Conservation (phyloP, 2,113 vertebrate genomes). For the Leucopternis melanops region DNA sequence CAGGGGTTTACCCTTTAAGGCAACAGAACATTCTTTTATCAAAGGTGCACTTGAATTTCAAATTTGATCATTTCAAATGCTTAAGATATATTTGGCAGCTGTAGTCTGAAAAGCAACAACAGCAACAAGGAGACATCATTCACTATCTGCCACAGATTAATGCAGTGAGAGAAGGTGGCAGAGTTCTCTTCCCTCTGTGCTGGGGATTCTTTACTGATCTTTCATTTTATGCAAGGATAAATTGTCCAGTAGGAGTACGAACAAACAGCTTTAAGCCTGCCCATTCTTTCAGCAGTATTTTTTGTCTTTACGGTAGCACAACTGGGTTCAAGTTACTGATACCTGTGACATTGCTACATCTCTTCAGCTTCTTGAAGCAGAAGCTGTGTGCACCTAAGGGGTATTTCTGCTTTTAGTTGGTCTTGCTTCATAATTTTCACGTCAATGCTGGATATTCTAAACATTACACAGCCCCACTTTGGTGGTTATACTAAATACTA, state of each 20-base stretch:
- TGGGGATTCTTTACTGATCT: background rate
- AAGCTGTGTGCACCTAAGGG: too few relatives aligned
- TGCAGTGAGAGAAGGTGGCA: background rate
- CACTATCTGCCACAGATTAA: background rate
- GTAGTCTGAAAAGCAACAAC: background rate
- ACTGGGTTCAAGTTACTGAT: background rate
- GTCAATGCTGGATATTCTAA: too few relatives aligned
- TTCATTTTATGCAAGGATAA: background rate
- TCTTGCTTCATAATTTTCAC: too few relatives aligned
- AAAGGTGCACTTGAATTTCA: background rate
- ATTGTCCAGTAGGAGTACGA: background rate
- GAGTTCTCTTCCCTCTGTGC: background rate
- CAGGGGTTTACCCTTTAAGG: background rate
- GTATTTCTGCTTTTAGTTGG: too few relatives aligned
- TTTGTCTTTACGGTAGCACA: background rate
- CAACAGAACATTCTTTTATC: background rate
- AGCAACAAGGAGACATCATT: background rate
- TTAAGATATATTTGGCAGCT: background rate
- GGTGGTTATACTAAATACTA: too few relatives aligned
- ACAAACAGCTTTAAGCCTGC: background rate
- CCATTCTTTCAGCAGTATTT: background rate
- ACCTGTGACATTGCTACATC: background rate
- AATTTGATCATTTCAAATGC: background rate
- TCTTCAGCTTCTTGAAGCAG: background rate
- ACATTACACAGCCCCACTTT: too few relatives aligned